These are phyloP conservation scores for Calyptomena viridis DNA, from an alignment of 2,113 vertebrate genomes.

Conservation along the genomic window DNA sequence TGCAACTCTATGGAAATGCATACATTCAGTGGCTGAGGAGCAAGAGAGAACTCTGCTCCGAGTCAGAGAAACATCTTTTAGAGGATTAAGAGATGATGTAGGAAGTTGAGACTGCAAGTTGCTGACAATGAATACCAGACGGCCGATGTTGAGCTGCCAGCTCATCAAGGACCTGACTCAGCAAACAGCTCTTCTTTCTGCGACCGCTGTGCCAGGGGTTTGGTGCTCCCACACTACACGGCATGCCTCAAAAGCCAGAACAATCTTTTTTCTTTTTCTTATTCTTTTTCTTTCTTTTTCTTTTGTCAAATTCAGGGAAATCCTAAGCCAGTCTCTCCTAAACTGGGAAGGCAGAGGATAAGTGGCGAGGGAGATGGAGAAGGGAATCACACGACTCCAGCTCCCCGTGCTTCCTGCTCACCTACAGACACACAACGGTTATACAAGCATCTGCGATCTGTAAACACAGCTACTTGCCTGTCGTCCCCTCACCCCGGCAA, in stretches of 20 bases:
- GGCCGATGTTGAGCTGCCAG: background rate
- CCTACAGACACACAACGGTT: background rate
- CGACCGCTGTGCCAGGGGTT: rapidly evolving
- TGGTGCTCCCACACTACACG: background rate
- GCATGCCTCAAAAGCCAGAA: background rate
- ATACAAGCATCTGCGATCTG: background rate
- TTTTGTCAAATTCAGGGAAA: background rate
- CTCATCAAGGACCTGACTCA: constrained; percentile 62
- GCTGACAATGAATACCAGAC: constrained; percentile 55
- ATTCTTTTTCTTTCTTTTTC: too few relatives aligned
- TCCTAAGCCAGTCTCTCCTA: background rate
- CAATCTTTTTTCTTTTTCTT: rapidly evolving
- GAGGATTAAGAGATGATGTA: constrained; percentile 46
- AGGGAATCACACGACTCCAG: rapidly evolving
- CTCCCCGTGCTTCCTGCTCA: background rate
- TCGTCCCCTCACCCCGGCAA: background rate
- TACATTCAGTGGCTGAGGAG: rapidly evolving
- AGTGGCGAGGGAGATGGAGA: rapidly evolving
- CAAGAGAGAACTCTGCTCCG: background rate
- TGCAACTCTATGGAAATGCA: background rate
- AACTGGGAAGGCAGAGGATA: background rate
- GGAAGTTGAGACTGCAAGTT: constrained; percentile 51
- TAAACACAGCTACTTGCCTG: background rate
- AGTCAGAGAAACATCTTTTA: constrained; percentile 27
- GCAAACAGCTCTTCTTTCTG: constrained; percentile 22